Conservation (phyloP, 1,140 invertebrate genomes). For the Halotydeus destructor region DNA sequence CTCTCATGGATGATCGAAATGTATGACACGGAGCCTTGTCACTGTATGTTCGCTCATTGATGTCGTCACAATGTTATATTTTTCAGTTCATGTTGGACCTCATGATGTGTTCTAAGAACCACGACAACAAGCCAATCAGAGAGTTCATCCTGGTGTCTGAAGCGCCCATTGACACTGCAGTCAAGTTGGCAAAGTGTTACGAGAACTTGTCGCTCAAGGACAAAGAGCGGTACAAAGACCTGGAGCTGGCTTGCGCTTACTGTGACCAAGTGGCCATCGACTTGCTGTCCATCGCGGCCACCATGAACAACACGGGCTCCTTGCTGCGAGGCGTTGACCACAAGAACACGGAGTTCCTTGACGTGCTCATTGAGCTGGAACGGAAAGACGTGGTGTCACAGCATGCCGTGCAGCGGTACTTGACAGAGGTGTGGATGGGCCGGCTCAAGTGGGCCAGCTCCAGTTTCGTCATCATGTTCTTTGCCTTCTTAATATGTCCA, state of each 20-base stretch:
- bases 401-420: slow-evolving; percentile 28
- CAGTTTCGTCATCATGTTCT: slow-evolving; percentile 76
- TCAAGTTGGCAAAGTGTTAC: slow-evolving; percentile 68
- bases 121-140: slow-evolving; percentile 84
- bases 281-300: slow-evolving; percentile 72
- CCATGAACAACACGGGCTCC: slow-evolving; percentile 71
- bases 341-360: slow-evolving; percentile 77
- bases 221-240: slow-evolving; percentile 89
- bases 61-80: not conserved
- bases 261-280: slow-evolving; percentile 95
- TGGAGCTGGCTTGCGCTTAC: slow-evolving; percentile 78
- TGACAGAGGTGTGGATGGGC: slow-evolving; percentile 86
- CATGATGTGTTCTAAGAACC: slow-evolving; percentile 92
- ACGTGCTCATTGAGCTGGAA: slow-evolving; percentile 78
- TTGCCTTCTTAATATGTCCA: slow-evolving; percentile 74
- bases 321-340: slow-evolving; percentile 76
- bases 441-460: slow-evolving; percentile 83
- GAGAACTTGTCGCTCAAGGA: slow-evolving; percentile 59
- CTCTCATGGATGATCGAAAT: slow-evolving; percentile 85
- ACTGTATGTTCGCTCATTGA: not conserved
- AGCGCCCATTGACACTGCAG: slow-evolving; percentile 90
- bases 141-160: slow-evolving; percentile 90
- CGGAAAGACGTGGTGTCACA: slow-evolving; percentile 69
- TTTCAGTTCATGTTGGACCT: slow-evolving; percentile 86
- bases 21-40: slow-evolving; percentile 24